Base-by-base conservation (phyloP, 1,140 invertebrate genomes). In the Lasaia peninsularis region DNA sequence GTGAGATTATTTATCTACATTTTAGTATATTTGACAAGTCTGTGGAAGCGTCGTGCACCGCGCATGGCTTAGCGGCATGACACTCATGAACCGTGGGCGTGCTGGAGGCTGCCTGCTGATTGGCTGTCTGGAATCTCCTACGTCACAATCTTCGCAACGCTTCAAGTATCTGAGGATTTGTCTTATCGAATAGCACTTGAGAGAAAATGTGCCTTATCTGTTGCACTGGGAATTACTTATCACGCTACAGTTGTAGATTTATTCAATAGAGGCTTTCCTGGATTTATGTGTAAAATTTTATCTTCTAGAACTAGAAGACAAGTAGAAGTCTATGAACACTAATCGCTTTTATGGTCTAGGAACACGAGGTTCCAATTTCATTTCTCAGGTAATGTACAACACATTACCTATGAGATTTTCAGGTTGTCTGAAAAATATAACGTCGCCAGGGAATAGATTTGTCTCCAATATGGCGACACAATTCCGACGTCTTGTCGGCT, bases 41-140 rank as follows among this genome's bases (percentile, higher is more conserved):
- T 44, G 40, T 44, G 40, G 10, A 44, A 44, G 40, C 11, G 16
- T 48, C 44, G 44, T 48, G 44, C 9, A 48, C 44, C 44, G 40
- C 40, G 20, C 40, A 48, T 48, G 40, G 40, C 5, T 24, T 21
- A 48, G 18, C 11, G 20, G 44, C 44, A 48, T 48, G 44, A 48
- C 44, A 48, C 44, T 48, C 44, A 48, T 48, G 44, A 48, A 48
- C 11, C 44, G 44, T 48, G 44, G 44, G 44, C 44, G 44, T 48
- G 44, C 44, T 48, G 21, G 1, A 20, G 10, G n/a, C 44, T 7
- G 10, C 18, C 10, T 24, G 18, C 10, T 48, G 18, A 48, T 48
- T 48, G 20, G 44, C 21, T 48, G 18, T 20, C 21, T 48, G 11
- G 21, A 20, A 48, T 5, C n/a, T 11, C 11, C 16, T 4, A 48